Conservation (phyloP, 2,888 invertebrate genomes). For the Ophonus ardosiacus region DNA sequence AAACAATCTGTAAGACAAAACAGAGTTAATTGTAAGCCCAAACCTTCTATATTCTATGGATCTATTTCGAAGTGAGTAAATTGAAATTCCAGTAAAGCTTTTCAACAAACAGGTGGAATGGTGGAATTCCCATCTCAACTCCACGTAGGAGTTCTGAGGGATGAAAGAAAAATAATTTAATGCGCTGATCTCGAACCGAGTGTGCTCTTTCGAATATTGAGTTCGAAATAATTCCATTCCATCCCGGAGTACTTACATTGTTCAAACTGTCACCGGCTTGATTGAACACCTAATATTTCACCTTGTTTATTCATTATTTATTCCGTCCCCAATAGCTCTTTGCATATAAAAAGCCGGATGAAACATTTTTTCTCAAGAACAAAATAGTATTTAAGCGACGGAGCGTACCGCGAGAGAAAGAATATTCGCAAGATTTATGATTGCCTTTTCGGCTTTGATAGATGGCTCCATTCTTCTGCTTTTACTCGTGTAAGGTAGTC, state of each 20-base stretch:
- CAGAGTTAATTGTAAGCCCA: too few relatives aligned
- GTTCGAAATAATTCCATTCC: not conserved
- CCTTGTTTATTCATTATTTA: conserved; percentile 27
- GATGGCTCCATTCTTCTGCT: conserved; percentile 59
- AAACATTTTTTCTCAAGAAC: conserved; percentile 50
- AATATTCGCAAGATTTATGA: conserved; percentile 58
- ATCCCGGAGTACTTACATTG: not conserved
- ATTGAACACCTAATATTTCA: conserved; percentile 11
- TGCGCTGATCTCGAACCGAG: not conserved
- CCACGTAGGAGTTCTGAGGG: not conserved
- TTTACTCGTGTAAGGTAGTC: conserved; percentile 59
- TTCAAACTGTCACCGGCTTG: not conserved
- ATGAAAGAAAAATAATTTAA: not conserved
- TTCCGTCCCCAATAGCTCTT: conserved; percentile 14
- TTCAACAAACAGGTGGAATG: too few relatives aligned
- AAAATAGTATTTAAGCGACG: conserved; percentile 50
- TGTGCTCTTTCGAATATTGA: not conserved
- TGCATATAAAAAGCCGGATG: conserved; percentile 44
- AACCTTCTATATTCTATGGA: too few relatives aligned
- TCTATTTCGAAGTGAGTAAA: too few relatives aligned
- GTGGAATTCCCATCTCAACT: too few relatives aligned
- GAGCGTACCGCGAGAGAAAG: conserved; percentile 10
- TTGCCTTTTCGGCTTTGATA: conserved; percentile 58
- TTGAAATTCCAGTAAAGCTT: too few relatives aligned
- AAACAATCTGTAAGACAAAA: too few relatives aligned